Evolutionary conservation across 2,888 invertebrate species (phyloP), one percentile per base, ranked within the genome.

Genomic region (Agrotis segetum): DNA sequence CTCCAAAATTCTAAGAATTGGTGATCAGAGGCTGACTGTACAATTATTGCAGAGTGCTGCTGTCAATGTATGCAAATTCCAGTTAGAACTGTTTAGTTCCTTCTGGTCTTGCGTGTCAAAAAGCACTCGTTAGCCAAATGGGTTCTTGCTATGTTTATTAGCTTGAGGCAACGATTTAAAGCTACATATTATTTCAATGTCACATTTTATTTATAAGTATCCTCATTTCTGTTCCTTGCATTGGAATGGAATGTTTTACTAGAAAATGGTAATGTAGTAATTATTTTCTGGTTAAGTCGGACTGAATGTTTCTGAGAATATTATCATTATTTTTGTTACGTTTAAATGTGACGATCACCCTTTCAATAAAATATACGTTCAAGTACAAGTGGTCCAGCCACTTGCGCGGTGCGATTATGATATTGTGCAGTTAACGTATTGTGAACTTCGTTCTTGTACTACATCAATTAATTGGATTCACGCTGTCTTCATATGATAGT

Each of bases 381-480:
- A 34, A 66, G 66, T 82, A 68, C 59, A 72, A 77, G 61, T 71
- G 67, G 64, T 9, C 70, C 70, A 70, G 68, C 75, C n/a, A 80
- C 71, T 70, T 82, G 66, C 17, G 34, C 29, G 40, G 34, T 34
- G 65, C 53, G 44, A 65, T 59, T 60, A 67, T n/a, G n/a, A 44
- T 49, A 64, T 56, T 47, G 17, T 56, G 14, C n/a, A 40, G 46
- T 19, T 40, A 46, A 52, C 17, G 11, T 55, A 53, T 74, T 70
- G 52, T 66, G 46, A 66, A 72, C 61, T 67, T 67, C 9, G 49
- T 46, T 64, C 60, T 53, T 74, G 60, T n/a, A n/a, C n/a, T n/a
- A n/a, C n/a, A n/a, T n/a, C 46, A 14, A n/a, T 55, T 40, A 44
- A 47, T 58, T 29, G 7, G 40, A 47, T 58, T 65, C 40, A 71